Percentiles rank a stretch among this genome's conserved stretches.
Conservation (phyloP, 2,888 invertebrate genomes). For the Celastrina argiolus region DNA sequence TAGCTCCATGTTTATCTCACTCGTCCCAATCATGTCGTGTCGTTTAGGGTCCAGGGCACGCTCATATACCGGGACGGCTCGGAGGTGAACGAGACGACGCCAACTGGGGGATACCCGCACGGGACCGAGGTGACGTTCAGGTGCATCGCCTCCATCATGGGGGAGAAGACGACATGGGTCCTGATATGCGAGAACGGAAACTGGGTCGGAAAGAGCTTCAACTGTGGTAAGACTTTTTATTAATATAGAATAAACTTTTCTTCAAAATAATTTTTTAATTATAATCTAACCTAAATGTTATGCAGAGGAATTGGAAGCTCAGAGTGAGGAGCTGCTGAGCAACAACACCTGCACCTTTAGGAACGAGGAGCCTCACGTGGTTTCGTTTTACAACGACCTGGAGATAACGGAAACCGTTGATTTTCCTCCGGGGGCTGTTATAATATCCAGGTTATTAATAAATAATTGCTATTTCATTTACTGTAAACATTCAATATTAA, state of each 20-base stretch:
- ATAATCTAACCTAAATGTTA: constrained; percentile 13
- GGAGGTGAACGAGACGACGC: constrained; percentile 80
- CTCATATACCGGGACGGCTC: constrained; percentile 85
- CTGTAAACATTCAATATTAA: too few species aligned
- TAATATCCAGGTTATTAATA: constrained; percentile 79
- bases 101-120: constrained; percentile 84
- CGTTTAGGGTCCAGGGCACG: constrained; percentile 84
- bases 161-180: constrained; percentile 90
- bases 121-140: constrained; percentile 90
- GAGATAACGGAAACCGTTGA: constrained; percentile 87
- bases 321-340: constrained; percentile 69
- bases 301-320: constrained; percentile 70
- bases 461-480: too few species aligned
- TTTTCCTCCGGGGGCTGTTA: constrained; percentile 85
- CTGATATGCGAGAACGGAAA: constrained; percentile 90
- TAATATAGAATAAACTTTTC: background rate
- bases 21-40: constrained; percentile 30
- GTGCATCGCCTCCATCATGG: constrained; percentile 88
- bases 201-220: constrained; percentile 89
- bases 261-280: background rate
- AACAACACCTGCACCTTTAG: constrained; percentile 87
- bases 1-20: constrained; percentile 19
- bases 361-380: constrained; percentile 87
- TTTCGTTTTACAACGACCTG: constrained; percentile 88
- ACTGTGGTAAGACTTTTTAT: constrained; percentile 87